Conservation (phyloP, 2,888 invertebrate genomes). For the Cryptocephalus moraei region DNA sequence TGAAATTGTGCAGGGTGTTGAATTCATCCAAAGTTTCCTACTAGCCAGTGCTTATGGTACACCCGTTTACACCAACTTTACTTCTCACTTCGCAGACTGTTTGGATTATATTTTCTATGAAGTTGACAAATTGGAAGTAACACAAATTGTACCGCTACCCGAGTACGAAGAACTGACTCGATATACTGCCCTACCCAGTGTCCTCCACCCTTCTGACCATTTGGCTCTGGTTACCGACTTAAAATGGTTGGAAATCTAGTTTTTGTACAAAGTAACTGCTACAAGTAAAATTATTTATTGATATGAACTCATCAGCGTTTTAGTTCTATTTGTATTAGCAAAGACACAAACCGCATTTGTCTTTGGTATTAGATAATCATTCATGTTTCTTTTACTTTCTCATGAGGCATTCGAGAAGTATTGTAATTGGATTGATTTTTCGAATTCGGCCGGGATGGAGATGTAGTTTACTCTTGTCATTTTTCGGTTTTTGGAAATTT, state of each 20-base stretch:
- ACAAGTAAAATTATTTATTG: no score
- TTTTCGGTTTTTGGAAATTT: no score
- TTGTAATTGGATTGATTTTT: no score
- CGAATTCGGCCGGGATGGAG: no score
- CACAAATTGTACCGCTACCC: constrained; percentile 72
- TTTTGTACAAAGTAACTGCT: background rate
- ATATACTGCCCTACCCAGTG: constrained; percentile 75
- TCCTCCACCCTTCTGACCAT: constrained; percentile 90
- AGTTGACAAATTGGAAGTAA: constrained; percentile 48
- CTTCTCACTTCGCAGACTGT: constrained; percentile 72
- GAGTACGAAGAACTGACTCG: constrained; percentile 62
- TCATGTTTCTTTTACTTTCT: no score
- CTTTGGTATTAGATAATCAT: no score
- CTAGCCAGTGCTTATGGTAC: constrained; percentile 77
- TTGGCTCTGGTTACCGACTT: constrained; percentile 80
- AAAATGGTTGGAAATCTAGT: constrained; percentile 36
- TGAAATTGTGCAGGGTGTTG: constrained; percentile 54
- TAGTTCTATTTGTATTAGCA: no score
- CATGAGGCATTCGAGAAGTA: no score
- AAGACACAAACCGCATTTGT: no score
- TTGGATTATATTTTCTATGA: constrained; percentile 89
- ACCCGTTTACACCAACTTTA: constrained; percentile 79
- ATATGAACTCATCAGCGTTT: no score
- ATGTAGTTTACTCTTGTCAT: no score
- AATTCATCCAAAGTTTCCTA: constrained; percentile 52